A percentile compares a stretch with the other conserved stretches of the same genome.
Conservation (phyloP, 64 coral and sea anemone species). For the Pocillopora verrucosa region DNA sequence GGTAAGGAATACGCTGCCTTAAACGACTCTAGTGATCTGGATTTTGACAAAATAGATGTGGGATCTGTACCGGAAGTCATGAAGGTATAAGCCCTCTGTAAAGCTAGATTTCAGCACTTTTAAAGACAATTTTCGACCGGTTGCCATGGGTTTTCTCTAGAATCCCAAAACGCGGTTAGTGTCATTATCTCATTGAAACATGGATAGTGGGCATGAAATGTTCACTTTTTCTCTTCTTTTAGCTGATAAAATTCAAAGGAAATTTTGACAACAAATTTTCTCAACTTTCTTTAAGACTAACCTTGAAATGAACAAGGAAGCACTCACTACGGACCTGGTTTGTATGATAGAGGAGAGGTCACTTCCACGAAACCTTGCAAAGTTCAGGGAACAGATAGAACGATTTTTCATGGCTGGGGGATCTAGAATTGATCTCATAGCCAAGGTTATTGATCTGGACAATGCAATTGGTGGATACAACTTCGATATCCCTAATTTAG, state of each 20-base stretch:
- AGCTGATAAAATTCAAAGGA: no score
- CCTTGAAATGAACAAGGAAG: not conserved
- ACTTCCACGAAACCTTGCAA: not conserved
- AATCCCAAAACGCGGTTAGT: no score
- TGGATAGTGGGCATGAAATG: no score
- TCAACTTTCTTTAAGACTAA: not conserved
- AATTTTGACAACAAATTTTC: not conserved
- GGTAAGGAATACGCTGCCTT: not conserved
- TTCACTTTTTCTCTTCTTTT: no score
- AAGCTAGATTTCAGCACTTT: not conserved
- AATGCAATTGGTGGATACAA: constrained; percentile 21
- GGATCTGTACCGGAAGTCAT: constrained; percentile 1
- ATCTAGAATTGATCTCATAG: constrained; percentile 9
- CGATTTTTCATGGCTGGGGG: not conserved
- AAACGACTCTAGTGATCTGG: constrained; percentile 1
- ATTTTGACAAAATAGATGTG: constrained; percentile 2
- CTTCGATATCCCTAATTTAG: constrained; percentile 18
- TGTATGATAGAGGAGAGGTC: constrained; percentile 11
- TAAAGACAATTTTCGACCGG: no score
- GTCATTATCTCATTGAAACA: no score
- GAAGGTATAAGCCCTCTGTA: not conserved
- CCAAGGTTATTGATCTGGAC: not conserved
- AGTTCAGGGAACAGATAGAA: not conserved
- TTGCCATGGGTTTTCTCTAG: not conserved
- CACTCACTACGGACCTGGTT: not conserved